phyloP scores from a whole-genome alignment of 2,113 vertebrate genomes.

The Petrocephalus microphthalmus region DNA sequence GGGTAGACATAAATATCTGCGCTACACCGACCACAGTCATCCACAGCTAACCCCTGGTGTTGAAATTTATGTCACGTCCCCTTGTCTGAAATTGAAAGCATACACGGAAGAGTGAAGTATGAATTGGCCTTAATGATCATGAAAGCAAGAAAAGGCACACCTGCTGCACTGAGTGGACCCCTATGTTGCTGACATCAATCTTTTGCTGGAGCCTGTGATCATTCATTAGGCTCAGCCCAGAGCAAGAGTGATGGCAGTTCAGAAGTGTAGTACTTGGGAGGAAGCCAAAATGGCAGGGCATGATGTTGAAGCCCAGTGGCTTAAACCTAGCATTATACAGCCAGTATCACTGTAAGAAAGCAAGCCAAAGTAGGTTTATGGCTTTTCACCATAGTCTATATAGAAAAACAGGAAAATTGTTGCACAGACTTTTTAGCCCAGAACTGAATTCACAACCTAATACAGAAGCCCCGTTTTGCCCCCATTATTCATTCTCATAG shows the following conservation, averaged over 20 bases:
- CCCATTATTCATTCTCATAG: not conserved
- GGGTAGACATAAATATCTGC: no score
- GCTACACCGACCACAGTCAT: no score
- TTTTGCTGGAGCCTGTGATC: not conserved
- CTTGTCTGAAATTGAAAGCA: no score
- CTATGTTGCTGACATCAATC: not conserved
- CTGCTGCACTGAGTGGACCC: no score
- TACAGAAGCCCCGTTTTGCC: not conserved
- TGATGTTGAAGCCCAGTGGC: not conserved
- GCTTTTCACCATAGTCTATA: not conserved
- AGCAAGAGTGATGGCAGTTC: not conserved
- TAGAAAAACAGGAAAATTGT: not conserved
- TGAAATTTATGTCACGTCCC: no score
- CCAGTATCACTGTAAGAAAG: not conserved
- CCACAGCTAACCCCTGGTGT: no score
- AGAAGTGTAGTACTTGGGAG: not conserved
- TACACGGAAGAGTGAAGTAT: no score
- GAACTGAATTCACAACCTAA: not conserved
- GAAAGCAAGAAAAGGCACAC: no score
- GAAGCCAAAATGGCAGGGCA: not conserved
- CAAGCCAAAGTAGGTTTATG: not conserved
- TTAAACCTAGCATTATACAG: not conserved
- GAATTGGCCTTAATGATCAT: no score
- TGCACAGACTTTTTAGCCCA: not conserved
- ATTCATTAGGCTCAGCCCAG: not conserved